phyloP scores from a whole-genome alignment of 2,888 invertebrate genomes.

The Leptinotarsa rubiginosa region DNA sequence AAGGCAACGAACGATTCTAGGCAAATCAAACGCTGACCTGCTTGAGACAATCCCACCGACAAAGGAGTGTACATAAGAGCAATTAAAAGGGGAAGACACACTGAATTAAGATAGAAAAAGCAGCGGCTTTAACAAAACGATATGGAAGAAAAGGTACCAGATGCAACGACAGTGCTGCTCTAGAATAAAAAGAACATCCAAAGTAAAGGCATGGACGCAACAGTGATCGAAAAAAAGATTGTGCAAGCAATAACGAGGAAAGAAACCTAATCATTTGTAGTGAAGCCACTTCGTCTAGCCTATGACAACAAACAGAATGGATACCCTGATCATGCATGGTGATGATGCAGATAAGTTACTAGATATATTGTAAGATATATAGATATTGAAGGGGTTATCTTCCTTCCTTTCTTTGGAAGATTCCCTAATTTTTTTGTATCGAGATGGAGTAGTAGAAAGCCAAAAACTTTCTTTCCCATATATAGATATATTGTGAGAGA shows the following conservation, averaged over 20 bases:
- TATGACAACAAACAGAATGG: slow-evolving; percentile 32
- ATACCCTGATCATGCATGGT: background rate
- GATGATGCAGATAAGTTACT: background rate
- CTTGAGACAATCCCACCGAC: slow-evolving; percentile 29
- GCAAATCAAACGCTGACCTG: slow-evolving; percentile 34
- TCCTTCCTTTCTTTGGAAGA: no score
- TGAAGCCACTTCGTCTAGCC: slow-evolving; percentile 43
- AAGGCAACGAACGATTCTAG: background rate
- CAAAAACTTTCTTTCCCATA: no score
- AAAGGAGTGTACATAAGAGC: background rate
- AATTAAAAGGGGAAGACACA: slow-evolving; percentile 23
- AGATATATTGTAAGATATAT: background rate
- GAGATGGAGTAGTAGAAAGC: no score
- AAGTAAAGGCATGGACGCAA: slow-evolving; percentile 36
- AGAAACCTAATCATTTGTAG: slow-evolving; percentile 29
- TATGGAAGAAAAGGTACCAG: slow-evolving; percentile 30
- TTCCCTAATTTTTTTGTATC: no score
- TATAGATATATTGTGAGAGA: background rate
- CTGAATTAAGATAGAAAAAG: slow-evolving; percentile 29
- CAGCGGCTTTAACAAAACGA: slow-evolving; percentile 28
- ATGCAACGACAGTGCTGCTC: slow-evolving; percentile 24
- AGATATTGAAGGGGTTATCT: no score
- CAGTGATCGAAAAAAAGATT: slow-evolving; percentile 24
- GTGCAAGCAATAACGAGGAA: slow-evolving; percentile 2
- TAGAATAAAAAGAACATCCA: slow-evolving; percentile 28